These are phyloP conservation scores for Cataglyphis altisquamis DNA, from an alignment of 2,888 invertebrate species.

Conservation along the genomic window DNA sequence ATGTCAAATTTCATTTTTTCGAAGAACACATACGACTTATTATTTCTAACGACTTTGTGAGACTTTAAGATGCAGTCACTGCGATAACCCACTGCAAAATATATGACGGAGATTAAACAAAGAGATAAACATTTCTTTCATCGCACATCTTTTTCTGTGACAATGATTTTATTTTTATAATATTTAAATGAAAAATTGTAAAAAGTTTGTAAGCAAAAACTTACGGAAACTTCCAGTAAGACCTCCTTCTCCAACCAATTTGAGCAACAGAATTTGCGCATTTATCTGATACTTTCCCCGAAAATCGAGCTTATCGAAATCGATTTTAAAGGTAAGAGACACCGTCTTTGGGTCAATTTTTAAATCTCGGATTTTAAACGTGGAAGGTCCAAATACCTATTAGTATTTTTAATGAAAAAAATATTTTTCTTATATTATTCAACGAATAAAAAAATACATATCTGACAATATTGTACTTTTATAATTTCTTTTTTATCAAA, in stretches of 20 bases:
- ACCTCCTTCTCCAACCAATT: conserved; percentile 89
- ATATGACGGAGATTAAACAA: neutral
- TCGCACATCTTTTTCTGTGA: neutral
- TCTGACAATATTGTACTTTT: neutral
- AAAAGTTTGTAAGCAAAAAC: conserved; percentile 78
- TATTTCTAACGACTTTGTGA: conserved; percentile 87
- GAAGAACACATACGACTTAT: conserved; percentile 89
- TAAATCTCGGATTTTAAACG: conserved; percentile 80
- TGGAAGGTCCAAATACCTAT: conserved; percentile 82
- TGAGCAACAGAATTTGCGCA: conserved; percentile 89
- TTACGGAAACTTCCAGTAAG: conserved; percentile 90
- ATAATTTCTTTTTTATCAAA: neutral
- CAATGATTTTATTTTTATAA: neutral
- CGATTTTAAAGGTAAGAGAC: conserved; percentile 89
- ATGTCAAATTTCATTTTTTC: conserved; percentile 89
- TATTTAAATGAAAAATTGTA: neutral
- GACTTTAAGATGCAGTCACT: conserved; percentile 90
- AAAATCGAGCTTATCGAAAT: conserved; percentile 88
- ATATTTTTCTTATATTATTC: neutral
- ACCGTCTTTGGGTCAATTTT: conserved; percentile 88
- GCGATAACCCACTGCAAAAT: conserved; percentile 89
- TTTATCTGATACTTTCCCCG: conserved; percentile 91
- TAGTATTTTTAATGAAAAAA: conserved; percentile 3
- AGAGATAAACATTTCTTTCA: neutral
- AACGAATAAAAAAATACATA: neutral